Base-by-base conservation (phyloP, 2,113 vertebrate genomes). In the Proterorhinus semilunaris region DNA sequence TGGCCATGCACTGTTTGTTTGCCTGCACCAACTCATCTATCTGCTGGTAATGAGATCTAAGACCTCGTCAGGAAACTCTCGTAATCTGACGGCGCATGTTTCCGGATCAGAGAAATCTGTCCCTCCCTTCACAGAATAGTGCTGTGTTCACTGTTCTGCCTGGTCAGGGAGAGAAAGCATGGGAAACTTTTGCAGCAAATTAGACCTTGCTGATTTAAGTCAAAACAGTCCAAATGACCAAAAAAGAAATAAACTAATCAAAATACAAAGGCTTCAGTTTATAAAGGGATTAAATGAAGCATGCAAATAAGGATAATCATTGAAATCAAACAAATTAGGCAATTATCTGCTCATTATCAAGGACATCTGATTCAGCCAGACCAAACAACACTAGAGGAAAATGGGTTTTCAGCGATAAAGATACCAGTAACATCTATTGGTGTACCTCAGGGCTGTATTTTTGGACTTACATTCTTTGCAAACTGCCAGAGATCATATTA, bases 31-130 rank as follows among this genome's bases (percentile, higher is more conserved):
- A 50, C 72, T 76, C 74, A 71, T 87, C 76, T 80, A 67, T 83
- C 78, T 84, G 80, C 83, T 74, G 62, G 74, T 82, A 83, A 88
- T 85, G 83, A 85, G 81, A 84, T 80, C 75, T 78, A 69, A 85
- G 78, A 82, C 78, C 85, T 78, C 65, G 81, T 71, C 74, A 7
- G 80, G 66, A 86, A n/a, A 45, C 61, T 82, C 66, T 71, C 75
- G 78, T 76, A 78, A 72, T 80, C 65, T 55, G 74, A 68, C 66
- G 43, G 12, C 1, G 16, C 7, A 58, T 36, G 55, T 61, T 63
- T 53, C 66, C 69, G 67, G 66, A 57, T 71, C 62, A 44, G 10
- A 65, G 72, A 66, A 73, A 70, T 57, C 71, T 58, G 47, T 16
- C 68, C 55, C 43, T 69, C 66, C 63, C 66, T 21, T 69, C n/a